These are phyloP conservation scores for Nannoperca obscura DNA, from an alignment of 2,797 vertebrate genomes.

Conservation along the genomic window DNA sequence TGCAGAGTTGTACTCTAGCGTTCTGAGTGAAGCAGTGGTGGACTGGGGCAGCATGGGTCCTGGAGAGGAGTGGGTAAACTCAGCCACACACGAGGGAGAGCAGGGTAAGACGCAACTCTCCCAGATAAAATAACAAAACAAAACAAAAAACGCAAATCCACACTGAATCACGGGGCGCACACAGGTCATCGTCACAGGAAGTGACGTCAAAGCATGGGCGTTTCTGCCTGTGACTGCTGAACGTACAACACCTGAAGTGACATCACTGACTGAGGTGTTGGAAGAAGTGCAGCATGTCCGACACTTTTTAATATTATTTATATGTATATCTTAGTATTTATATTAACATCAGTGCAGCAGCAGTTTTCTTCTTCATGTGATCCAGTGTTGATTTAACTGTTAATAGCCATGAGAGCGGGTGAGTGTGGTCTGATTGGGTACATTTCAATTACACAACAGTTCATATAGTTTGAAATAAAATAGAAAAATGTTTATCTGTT, in stretches of 20 bases:
- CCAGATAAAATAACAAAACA: neutral
- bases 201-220: neutral
- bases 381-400: conserved; percentile 41
- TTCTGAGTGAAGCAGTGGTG: conserved; percentile 83
- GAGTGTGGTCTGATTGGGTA: conserved; percentile 39
- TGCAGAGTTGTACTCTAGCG: conserved; percentile 85
- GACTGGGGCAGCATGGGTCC: conserved; percentile 84
- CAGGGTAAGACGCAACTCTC: conserved; percentile 82
- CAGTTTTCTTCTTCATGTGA: conserved; percentile 10
- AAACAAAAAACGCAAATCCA: neutral
- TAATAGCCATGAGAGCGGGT: conserved; percentile 13
- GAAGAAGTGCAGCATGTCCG: neutral
- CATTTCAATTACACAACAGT: neutral
- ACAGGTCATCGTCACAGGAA: neutral
- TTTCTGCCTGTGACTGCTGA: neutral
- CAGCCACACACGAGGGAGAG: conserved; percentile 65
- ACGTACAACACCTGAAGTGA: neutral
- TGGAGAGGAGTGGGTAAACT: conserved; percentile 79
- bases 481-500: neutral
- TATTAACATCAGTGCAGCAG: neutral
- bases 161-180: conserved; percentile 15
- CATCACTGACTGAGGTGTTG: neutral
- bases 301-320: neutral
- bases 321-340: too few species aligned
- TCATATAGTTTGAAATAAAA: neutral